phyloP scores from a whole-genome alignment of 2,888 invertebrate species.

The Eudasyphora cyanicolor region DNA sequence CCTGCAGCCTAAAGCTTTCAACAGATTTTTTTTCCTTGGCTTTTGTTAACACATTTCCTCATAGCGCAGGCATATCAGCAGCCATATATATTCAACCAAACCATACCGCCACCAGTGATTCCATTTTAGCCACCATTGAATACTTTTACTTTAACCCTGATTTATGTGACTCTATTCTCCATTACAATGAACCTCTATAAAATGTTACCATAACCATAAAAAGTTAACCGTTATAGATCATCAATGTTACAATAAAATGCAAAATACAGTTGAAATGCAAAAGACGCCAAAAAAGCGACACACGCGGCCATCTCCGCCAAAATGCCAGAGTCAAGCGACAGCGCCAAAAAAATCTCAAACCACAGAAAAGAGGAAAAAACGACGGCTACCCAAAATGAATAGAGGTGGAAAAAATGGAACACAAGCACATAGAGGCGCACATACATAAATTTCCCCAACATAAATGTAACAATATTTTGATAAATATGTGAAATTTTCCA shows the following conservation, averaged over 20 bases:
- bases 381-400: background rate
- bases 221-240: conserved; percentile 65
- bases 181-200: conserved; percentile 62
- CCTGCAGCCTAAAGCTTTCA: background rate
- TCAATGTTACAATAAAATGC: conserved; percentile 65
- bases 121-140: conserved; percentile 18
- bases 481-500: conserved; percentile 69
- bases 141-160: conserved; percentile 44
- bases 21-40: background rate
- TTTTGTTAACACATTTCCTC: background rate
- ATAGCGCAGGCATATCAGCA: background rate
- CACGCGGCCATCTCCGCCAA: too few species aligned
- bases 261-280: conserved; percentile 62
- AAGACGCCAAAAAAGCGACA: background rate
- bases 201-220: conserved; percentile 54
- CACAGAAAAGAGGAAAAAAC: background rate
- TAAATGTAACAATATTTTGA: conserved; percentile 73
- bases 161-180: conserved; percentile 61
- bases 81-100: background rate
- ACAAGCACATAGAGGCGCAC: conserved; percentile 59
- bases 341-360: background rate
- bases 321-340: conserved; percentile 13
- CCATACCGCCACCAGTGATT: background rate
- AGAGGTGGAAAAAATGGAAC: conserved; percentile 14
- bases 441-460: conserved; percentile 66